Conservation (phyloP, 2,888 invertebrate species). For the Boloria euphrosyne region DNA sequence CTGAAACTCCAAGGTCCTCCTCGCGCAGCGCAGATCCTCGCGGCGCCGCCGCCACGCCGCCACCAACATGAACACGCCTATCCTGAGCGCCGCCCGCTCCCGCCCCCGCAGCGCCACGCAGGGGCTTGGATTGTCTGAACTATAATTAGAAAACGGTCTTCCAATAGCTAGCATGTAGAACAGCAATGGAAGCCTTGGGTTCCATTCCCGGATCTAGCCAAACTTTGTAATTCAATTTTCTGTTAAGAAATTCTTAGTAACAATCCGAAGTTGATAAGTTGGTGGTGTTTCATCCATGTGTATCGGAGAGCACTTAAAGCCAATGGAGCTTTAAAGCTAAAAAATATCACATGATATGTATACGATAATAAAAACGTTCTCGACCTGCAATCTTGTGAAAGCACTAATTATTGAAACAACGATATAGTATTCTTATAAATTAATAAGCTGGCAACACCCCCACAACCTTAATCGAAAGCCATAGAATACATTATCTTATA, state of each 20-base stretch:
- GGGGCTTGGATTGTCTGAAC: slow-evolving; percentile 40
- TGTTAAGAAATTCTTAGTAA: too few relatives aligned
- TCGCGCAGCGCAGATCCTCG: slow-evolving; percentile 70
- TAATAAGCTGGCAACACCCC: not conserved
- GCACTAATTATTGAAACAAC: too few relatives aligned
- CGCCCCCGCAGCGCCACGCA: slow-evolving; percentile 51
- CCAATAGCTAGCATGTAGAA: too few relatives aligned
- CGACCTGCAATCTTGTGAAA: too few relatives aligned
- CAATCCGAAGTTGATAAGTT: too few relatives aligned
- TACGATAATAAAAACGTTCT: too few relatives aligned
- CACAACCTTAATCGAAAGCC: not conserved
- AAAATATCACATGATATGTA: too few relatives aligned
- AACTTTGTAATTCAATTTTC: not conserved
- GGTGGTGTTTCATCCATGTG: too few relatives aligned
- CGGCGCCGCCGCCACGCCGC: slow-evolving; percentile 80
- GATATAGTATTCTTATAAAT: too few relatives aligned
- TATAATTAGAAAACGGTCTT: slow-evolving; percentile 11
- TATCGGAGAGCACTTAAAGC: too few relatives aligned
- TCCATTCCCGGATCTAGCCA: not conserved
- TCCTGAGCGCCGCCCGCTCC: slow-evolving; percentile 66
- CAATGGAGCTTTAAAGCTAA: too few relatives aligned
- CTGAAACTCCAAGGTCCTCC: slow-evolving; percentile 72
- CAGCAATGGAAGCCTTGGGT: too few relatives aligned
- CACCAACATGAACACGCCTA: slow-evolving; percentile 73
- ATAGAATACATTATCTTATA: not conserved